Base-by-base conservation (phyloP, 1,140 invertebrate species). In the Halictus rubicundus region DNA sequence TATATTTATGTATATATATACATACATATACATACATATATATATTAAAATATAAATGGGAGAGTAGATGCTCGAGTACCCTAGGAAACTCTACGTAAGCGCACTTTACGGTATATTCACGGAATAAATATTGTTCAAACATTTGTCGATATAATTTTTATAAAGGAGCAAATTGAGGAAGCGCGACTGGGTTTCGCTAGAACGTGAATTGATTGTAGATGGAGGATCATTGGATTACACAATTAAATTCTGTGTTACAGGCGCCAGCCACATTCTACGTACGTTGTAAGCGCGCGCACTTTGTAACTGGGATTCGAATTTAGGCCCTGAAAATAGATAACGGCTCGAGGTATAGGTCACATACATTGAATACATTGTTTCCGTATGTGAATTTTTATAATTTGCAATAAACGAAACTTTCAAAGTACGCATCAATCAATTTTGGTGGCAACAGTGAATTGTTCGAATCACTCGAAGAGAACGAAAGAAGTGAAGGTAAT, bases 351-450 rank as follows among this genome's bases (percentile, higher is more conserved):
- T 46, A 68, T 16, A 74, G 6, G 16, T 74, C 63, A 60, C 23
- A 59, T 49, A 68, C 54, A 73, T 57, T 32, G 27, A 73, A 27
- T 21, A 49, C 16, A 25, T 59, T 32, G 16, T 68, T 39, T 60
- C 16, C 27, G 49, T 79, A 74, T 66, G 71, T 74, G 52, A 66
- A 66, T 49, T 79, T 79, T 79, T 79, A 74, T 57, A 78, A 78
- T 79, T 74, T 74, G 32, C 54, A 74, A 68, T 74, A 73, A 78
- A 78, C 6, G 21, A 64, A 72, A 79, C 49, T 78, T 73, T 25
- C 19, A 52, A 68, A 70, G 12, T 39, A 70, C 23, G 60, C 59
- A 49, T 32, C 32, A 60, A 60, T 39, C 32, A 39, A 0, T 61
- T 70, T 7, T 52, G 3, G 39, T 39, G 27, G 27, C 7, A 25